Percentiles rank a stretch among this genome's conserved stretches.
These are phyloP conservation scores for Drosophila asahinai DNA, from an alignment of 1,140 invertebrate species.

Conservation along the genomic window DNA sequence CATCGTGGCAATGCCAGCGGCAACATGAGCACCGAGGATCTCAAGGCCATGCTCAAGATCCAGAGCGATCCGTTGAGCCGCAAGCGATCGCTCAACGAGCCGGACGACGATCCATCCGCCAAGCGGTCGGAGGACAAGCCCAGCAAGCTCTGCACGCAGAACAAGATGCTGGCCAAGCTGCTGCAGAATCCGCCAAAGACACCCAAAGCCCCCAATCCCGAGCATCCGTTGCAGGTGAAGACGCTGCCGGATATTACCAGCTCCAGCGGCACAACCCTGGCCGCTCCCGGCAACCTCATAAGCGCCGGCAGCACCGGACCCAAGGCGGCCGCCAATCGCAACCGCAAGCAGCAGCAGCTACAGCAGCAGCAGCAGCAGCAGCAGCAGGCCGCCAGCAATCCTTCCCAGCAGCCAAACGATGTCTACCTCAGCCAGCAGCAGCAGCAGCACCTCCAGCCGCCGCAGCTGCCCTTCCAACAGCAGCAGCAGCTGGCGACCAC, in stretches of 20 bases:
- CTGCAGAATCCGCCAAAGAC: conserved; percentile 91
- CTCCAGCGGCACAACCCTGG: conserved; percentile 59
- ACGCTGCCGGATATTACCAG: conserved; percentile 88
- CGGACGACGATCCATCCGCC: conserved; percentile 87
- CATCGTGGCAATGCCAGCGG: conserved; percentile 83
- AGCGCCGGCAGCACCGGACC: conserved; percentile 68
- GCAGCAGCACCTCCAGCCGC: conserved; percentile 81
- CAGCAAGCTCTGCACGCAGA: conserved; percentile 92
- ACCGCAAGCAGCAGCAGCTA: conserved; percentile 77
- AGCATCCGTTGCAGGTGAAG: conserved; percentile 87
- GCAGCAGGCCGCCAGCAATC: conserved; percentile 62
- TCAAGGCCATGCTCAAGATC: conserved; percentile 85
- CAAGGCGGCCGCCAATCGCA: conserved; percentile 67
- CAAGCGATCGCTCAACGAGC: conserved; percentile 90
- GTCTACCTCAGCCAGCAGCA: conserved; percentile 86
- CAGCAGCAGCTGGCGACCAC: conserved; percentile 77
- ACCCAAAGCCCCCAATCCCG: conserved; percentile 88
- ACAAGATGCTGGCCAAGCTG: conserved; percentile 94
- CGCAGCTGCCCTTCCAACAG: conserved; percentile 63
- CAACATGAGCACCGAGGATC: conserved; percentile 82
- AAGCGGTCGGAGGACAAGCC: conserved; percentile 86
- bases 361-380: conserved; percentile 62
- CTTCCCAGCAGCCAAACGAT: conserved; percentile 85
- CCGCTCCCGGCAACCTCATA: conserved; percentile 69
- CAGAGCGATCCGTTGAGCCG: conserved; percentile 87